Evolutionary conservation across 2,113 vertebrate species (phyloP), one percentile per base, ranked within the genome.

Genomic region (Erythrolamprus reginae): DNA sequence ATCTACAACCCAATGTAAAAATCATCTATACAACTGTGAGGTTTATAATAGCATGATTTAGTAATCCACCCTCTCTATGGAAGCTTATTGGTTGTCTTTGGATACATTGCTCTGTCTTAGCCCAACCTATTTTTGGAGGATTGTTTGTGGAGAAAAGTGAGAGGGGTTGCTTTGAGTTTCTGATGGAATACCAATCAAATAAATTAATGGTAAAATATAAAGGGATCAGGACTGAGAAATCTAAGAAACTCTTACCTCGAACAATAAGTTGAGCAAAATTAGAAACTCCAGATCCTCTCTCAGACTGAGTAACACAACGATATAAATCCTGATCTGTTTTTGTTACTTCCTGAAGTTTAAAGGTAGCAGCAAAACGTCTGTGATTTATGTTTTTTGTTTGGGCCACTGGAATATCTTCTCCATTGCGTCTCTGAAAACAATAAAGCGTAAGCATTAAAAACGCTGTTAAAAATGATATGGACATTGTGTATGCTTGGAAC

Each of bases 331-430:
- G 98, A 93, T 99, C 99, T 0, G 98, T 98, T 97, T 97, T 98
- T 83, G 98, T 98, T 94, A 99, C 99, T 94, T 99, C 98, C 89
- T 98, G 98, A 93, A 99, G 97, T 91, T 98, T 98, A 95, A 99
- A 99, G 19, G 99, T 98, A 89, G 99, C 99, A 13, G 99, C 98
- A 94, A 99, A 99, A 92, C 99, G 98, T 96, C 99, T 97, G 95
- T 99, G 99, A 97, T 99, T 99, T 95, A 99, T 99, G 96, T 98
- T 99, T 95, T 99, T 99, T 77, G 98, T 99, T 96, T 98, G 98
- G 87, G 98, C 98, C 91, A 99, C 99, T 1, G 99, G 99, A 90
- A 99, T 99, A 94, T 99, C 99, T 96, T 99, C 98, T 85, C 99
- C 99, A 56, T 99, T 99, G 90, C 98, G 97, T 94, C 97, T 98